Evolutionary conservation across 1,140 invertebrate genomes (phyloP).

Genomic region (Delia radicum): DNA sequence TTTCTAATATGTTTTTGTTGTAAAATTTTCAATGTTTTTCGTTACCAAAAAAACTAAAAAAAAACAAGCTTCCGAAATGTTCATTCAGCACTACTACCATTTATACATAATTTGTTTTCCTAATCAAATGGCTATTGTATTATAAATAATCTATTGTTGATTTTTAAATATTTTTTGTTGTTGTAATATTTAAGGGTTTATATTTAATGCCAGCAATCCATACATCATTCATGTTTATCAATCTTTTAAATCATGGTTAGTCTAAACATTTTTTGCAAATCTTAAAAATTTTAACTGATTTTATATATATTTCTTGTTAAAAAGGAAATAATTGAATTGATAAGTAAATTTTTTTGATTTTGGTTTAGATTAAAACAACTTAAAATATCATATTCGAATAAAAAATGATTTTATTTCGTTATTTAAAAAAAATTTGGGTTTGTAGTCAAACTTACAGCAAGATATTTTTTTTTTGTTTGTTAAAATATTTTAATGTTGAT

Average conservation of each 20-base stretch:
- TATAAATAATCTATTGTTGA: neutral
- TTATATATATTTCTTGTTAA: too few relatives aligned
- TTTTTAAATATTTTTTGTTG: neutral
- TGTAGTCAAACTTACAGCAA: too few relatives aligned
- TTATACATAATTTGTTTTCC: neutral
- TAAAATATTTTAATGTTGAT: too few relatives aligned
- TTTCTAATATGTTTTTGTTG: slow-evolving; percentile 5
- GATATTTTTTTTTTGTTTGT: too few relatives aligned
- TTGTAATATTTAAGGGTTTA: neutral
- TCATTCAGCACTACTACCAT: neutral
- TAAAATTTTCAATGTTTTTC: slow-evolving; percentile 9
- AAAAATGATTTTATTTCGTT: too few relatives aligned
- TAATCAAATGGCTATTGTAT: neutral
- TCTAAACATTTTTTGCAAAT: neutral
- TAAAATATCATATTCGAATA: too few relatives aligned
- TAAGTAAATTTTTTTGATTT: too few relatives aligned
- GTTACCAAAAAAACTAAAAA: neutral
- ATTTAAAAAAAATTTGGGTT: too few relatives aligned
- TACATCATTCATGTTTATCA: neutral
- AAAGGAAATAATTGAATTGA: too few relatives aligned
- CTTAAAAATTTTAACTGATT: too few relatives aligned
- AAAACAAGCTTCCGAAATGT: neutral
- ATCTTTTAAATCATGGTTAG: neutral
- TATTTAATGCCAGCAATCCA: neutral
- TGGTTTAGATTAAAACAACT: too few relatives aligned